Evolutionary conservation across 2,888 invertebrate genomes (phyloP).

Genomic region (Leptura quadrifasciata): DNA sequence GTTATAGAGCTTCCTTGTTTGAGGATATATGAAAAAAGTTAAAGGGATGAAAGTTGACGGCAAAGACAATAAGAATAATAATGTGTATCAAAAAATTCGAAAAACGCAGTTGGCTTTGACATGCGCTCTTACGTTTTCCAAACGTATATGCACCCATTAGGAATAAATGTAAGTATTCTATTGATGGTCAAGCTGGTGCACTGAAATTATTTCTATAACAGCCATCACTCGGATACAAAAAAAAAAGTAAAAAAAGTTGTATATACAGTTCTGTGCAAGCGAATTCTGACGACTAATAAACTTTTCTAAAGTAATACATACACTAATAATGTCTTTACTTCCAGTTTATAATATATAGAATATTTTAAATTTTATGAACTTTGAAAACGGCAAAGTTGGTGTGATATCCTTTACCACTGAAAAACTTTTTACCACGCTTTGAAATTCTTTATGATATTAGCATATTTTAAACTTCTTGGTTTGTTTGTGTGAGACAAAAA

Average conservation of each 20-base stretch:
- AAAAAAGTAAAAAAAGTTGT: neutral
- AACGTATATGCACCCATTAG: too few species aligned
- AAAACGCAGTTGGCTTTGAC: too few species aligned
- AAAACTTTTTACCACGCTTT: conserved; percentile 1
- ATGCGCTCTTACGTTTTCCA: too few species aligned
- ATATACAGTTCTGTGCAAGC: neutral
- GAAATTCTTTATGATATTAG: neutral
- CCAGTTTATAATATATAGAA: neutral
- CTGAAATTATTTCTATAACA: neutral
- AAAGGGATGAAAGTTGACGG: too few species aligned
- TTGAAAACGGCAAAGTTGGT: neutral
- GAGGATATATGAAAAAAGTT: too few species aligned
- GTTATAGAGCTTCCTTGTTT: too few species aligned
- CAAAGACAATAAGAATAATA: too few species aligned
- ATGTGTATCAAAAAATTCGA: too few species aligned
- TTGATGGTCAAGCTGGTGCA: too few species aligned
- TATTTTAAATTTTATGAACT: conserved; percentile 1
- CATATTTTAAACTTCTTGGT: neutral
- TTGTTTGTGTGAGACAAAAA: conserved; percentile 7
- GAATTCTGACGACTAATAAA: neutral
- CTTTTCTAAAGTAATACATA: neutral
- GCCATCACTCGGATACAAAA: neutral
- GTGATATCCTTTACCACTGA: neutral
- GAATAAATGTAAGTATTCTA: too few species aligned
- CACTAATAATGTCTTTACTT: neutral